phyloP scores from a whole-genome alignment of 2,113 vertebrate genomes.

The Chinchilla lanigera region DNA sequence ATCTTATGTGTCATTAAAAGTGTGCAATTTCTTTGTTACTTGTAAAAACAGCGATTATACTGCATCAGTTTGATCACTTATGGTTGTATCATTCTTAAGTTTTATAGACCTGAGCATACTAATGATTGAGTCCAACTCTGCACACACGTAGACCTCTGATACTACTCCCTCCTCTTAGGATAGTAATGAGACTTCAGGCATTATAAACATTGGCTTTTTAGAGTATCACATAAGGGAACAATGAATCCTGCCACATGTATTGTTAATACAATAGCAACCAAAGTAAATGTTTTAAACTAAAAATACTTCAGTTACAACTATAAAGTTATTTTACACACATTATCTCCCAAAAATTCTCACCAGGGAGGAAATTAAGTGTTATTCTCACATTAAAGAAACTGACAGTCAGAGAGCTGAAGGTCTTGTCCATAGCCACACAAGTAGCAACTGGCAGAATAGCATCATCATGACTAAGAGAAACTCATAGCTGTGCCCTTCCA shows the following conservation, averaged over 20 bases:
- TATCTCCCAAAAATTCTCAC: not conserved
- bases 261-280: not conserved
- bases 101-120: not conserved
- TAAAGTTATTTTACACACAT: not conserved
- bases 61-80: not conserved
- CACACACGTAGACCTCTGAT: not conserved
- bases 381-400: not conserved
- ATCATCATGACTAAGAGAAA: not conserved
- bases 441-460: not conserved
- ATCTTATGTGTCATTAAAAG: not conserved
- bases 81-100: not conserved
- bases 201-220: not conserved
- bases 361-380: not conserved
- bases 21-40: not conserved
- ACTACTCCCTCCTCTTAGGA: not conserved
- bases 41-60: not conserved
- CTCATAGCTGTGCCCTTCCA: not conserved
- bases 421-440: not conserved
- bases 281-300: not conserved
- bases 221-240: not conserved
- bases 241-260: not conserved
- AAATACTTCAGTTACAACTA: not conserved
- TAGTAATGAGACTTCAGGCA: not conserved
- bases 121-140: not conserved
- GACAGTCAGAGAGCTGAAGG: not conserved